These are phyloP conservation scores for Mormyrus lacerda DNA, from an alignment of 2,113 vertebrate genomes.

Conservation along the genomic window DNA sequence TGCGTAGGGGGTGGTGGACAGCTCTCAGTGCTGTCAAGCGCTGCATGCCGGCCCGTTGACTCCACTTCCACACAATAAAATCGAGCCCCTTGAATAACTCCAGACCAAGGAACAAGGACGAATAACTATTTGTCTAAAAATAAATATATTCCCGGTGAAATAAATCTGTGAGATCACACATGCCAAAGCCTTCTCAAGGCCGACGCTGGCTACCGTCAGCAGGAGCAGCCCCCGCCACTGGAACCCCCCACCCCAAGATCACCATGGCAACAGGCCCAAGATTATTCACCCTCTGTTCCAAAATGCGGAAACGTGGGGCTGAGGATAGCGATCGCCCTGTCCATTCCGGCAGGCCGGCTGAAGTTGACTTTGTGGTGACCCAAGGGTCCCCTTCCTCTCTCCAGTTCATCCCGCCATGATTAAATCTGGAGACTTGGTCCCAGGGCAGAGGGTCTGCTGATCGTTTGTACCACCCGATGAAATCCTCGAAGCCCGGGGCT, in stretches of 20 bases:
- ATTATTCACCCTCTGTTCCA: not conserved
- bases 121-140: constrained; percentile 17
- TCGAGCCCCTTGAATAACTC: constrained; percentile 9
- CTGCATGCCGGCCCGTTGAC: not conserved
- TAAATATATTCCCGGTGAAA: constrained; percentile 17
- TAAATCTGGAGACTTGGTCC: not conserved
- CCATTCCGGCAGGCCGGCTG: not conserved
- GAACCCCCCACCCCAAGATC: not conserved
- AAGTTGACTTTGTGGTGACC: not conserved
- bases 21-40: not conserved
- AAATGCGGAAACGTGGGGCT: not conserved
- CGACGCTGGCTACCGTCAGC: not conserved
- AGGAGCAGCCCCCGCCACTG: not conserved
- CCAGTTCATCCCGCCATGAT: not conserved
- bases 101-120: constrained; percentile 16
- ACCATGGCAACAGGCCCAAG: not conserved
- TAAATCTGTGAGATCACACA: constrained; percentile 13
- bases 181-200: not conserved
- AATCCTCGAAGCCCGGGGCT: not conserved
- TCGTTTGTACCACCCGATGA: not conserved
- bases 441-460: not conserved
- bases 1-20: not conserved
- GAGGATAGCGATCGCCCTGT: not conserved
- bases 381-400: not conserved
- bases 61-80: constrained; percentile 25